Evolutionary conservation across 2,888 invertebrate species (phyloP).

Genomic region (Vanessa cardui): DNA sequence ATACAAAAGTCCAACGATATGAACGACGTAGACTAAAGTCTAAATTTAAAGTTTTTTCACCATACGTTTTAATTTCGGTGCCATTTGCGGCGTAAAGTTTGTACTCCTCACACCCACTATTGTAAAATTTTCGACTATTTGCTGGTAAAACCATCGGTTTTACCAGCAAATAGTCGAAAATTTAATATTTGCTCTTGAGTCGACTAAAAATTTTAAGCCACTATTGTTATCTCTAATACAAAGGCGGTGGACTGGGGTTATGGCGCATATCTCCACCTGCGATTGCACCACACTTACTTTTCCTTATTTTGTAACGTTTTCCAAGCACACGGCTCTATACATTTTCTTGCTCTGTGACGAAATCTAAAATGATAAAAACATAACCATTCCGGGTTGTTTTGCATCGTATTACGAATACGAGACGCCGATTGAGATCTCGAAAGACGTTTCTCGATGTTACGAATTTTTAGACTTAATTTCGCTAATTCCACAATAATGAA

Average conservation of each 20-base stretch:
- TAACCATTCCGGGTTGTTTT: neutral
- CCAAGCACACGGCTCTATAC: conserved; percentile 8
- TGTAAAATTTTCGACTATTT: neutral
- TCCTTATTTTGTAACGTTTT: conserved; percentile 2
- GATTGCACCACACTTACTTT: conserved; percentile 9
- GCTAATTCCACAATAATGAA: too few species aligned
- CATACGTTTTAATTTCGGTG: conserved; percentile 32
- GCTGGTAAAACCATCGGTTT: neutral
- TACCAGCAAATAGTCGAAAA: too few species aligned
- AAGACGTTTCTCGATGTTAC: too few species aligned
- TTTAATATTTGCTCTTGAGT: conserved; percentile 5
- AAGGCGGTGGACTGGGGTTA: conserved; percentile 5
- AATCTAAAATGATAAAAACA: conserved; percentile 5
- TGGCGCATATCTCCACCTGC: conserved; percentile 9
- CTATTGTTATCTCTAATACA: neutral
- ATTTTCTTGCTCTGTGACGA: conserved; percentile 1
- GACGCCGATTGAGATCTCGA: too few species aligned
- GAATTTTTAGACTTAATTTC: too few species aligned
- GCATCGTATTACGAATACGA: too few species aligned
- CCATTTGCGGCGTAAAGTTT: conserved; percentile 36
- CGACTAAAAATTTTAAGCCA: conserved; percentile 1
- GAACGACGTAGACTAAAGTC: conserved; percentile 29
- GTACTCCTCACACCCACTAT: conserved; percentile 3
- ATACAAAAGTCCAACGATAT: conserved; percentile 29
- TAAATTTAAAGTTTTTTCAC: conserved; percentile 27